Percentiles rank a stretch among this genome's conserved stretches.
Conservation (phyloP, 2,888 invertebrate genomes). For the Aphodius granarius region DNA sequence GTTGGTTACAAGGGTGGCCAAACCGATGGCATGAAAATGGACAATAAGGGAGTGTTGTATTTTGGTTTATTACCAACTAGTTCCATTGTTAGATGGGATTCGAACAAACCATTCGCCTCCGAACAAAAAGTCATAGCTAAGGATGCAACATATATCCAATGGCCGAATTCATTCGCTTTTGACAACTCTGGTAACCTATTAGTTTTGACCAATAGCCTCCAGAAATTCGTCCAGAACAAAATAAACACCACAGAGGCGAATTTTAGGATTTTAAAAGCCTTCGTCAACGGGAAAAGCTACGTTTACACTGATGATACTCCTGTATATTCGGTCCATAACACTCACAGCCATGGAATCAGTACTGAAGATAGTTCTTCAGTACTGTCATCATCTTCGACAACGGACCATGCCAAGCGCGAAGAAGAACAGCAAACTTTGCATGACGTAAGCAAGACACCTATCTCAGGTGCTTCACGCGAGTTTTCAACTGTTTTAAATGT, state of each 20-base stretch:
- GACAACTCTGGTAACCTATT: conserved; percentile 67
- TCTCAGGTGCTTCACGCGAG: neutral
- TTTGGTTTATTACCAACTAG: conserved; percentile 70
- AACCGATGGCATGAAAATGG: conserved; percentile 77
- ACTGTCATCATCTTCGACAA: neutral
- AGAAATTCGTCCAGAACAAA: conserved; percentile 65
- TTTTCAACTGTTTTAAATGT: neutral
- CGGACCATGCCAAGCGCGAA: neutral
- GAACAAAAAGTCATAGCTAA: conserved; percentile 68
- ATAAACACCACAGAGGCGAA: conserved; percentile 64
- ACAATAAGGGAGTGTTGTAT: conserved; percentile 68
- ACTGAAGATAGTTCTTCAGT: neutral
- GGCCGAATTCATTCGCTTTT: conserved; percentile 73
- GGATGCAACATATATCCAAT: conserved; percentile 69
- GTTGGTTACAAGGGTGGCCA: conserved; percentile 68
- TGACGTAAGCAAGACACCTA: neutral
- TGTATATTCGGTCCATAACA: conserved; percentile 31
- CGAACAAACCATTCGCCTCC: conserved; percentile 58
- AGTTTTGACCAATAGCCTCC: conserved; percentile 69
- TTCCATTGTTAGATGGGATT: conserved; percentile 73
- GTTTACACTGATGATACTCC: conserved; percentile 54
- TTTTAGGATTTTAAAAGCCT: conserved; percentile 67
- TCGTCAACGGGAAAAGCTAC: conserved; percentile 66
- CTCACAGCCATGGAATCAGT: neutral
- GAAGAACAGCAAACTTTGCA: neutral